These are phyloP conservation scores for Pyrocoelia pectoralis DNA, from an alignment of 2,888 invertebrate genomes.

Conservation along the genomic window DNA sequence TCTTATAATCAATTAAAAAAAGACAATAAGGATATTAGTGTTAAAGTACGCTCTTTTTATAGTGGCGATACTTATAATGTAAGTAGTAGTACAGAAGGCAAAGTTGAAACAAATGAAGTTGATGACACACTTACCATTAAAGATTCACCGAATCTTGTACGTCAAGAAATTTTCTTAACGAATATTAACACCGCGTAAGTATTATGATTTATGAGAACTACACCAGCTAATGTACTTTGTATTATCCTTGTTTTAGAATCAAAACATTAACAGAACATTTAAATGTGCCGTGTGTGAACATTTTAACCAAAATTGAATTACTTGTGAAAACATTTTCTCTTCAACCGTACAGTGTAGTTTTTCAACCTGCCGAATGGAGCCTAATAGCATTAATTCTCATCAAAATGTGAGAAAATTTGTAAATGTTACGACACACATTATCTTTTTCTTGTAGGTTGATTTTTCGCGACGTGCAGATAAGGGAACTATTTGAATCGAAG, in stretches of 20 bases:
- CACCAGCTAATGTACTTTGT: too few relatives aligned
- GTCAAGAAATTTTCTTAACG: constrained; percentile 49
- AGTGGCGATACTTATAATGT: constrained; percentile 63
- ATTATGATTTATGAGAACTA: background rate
- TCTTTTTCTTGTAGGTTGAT: constrained; percentile 31
- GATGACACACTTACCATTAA: constrained; percentile 69
- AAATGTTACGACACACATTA: background rate
- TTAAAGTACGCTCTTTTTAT: constrained; percentile 73
- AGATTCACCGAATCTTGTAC: constrained; percentile 57
- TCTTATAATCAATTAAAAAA: constrained; percentile 69
- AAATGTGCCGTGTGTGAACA: constrained; percentile 30
- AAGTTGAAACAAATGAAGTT: constrained; percentile 50
- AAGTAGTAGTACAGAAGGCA: constrained; percentile 43
- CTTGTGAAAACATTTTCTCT: constrained; percentile 73
- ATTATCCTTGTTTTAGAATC: constrained; percentile 46
- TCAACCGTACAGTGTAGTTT: constrained; percentile 74
- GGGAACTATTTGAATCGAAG: constrained; percentile 20
- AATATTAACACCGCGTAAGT: constrained; percentile 55
- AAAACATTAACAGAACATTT: constrained; percentile 44
- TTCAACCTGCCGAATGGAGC: constrained; percentile 76
- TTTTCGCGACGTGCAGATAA: constrained; percentile 29
- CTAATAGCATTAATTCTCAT: constrained; percentile 74
- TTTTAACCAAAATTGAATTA: constrained; percentile 59
- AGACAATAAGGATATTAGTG: constrained; percentile 68
- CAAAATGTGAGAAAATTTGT: constrained; percentile 65